Base-by-base conservation (phyloP, 2,888 invertebrate genomes). In the Hydraecia micacea region DNA sequence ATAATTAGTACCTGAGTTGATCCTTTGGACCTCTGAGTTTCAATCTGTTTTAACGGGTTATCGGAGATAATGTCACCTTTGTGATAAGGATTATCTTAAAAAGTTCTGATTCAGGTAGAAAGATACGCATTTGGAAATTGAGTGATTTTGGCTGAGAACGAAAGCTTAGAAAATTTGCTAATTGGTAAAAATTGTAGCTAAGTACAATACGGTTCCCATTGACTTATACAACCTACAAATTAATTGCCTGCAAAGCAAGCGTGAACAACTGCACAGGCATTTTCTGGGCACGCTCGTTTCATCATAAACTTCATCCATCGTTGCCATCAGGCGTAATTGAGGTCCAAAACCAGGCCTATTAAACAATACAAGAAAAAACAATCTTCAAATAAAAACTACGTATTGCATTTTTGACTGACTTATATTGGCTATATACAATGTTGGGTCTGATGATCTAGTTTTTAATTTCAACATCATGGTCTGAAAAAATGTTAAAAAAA, bases 1-100 rank as follows among this genome's bases (percentile, higher is more conserved):
- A 75, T 85, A 85, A 87, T 88, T 88, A 85, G 80, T 69, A 74
- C 46, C 69, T 71, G 58, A 60, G 52, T 62, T 52, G 68, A 77
- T 76, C 79, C 80, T 66, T 66, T 70, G 21, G 46, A 63, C 77
- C 81, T 79, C 77, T 77, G 73, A 79, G 73, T 79, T 85, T 67
- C 49, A 65, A 77, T 72, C 77, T 42, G 66, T 49, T 86, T 69
- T 58, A 73, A 66, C 60, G 46, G 73, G 71, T 75, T 86, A 77
- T 75, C 46, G 70, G 42, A 49, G n/a, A 60, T 66, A 58, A 60
- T 65, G n/a, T 32, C n/a, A 67, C 69, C 39, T 77, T 77, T 70
- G 52, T 63, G 28, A 74, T 73, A 32, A 60, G 52, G 49, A 66
- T 63, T 72, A 60, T 74, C 52, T 71, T 73, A 52, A 55, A n/a